Evolutionary conservation across 1,140 invertebrate genomes (phyloP), one percentile per base, ranked within the genome.

Genomic region (Araneus ventricosus): DNA sequence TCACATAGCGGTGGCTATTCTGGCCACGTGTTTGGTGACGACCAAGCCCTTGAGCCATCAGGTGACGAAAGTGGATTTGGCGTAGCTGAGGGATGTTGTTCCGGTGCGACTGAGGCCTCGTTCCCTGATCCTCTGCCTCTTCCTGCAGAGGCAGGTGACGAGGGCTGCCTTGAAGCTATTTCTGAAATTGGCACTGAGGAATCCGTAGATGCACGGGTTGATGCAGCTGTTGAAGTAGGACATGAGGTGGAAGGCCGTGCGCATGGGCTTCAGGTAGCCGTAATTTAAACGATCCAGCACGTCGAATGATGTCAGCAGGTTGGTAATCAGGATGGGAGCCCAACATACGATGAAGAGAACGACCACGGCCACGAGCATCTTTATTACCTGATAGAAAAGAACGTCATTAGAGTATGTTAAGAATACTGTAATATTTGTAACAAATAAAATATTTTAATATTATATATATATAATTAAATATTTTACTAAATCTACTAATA

Each of bases 111-210:
- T 95, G 39, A 95, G 30, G 0, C 94, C 87, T 45, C 94, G 89
- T 14, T 95, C 93, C 2, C 92, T 85, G 30, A 45, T 61, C 22
- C 39, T 59, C 70, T 93, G 93, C 2, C 75, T 39, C 14, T 88
- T 90, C 3, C 87, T 82, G 61, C 94, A 93, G 20, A 95, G 94
- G 90, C 96, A 96, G 57, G 95, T 94, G 94, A 95, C 95, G 27
- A 96, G 94, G 0, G 96, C 96, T 94, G 95, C 95, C 39, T 95
- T 95, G 94, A 97, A 97, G 52, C 97, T 97, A 93, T 97, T 96
- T 84, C 97, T 95, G 95, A 98, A 98, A 95, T 97, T 97, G 94
- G 97, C 97, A 4, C 97, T 98, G 97, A 98, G 97, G 95, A 98
- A 98, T 39, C 97, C 97, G 95, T 98, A 98, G 14, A 98, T 96